Evolutionary conservation across 2,797 vertebrate genomes (phyloP).

Genomic region (Hippopotamyrus pictus): DNA sequence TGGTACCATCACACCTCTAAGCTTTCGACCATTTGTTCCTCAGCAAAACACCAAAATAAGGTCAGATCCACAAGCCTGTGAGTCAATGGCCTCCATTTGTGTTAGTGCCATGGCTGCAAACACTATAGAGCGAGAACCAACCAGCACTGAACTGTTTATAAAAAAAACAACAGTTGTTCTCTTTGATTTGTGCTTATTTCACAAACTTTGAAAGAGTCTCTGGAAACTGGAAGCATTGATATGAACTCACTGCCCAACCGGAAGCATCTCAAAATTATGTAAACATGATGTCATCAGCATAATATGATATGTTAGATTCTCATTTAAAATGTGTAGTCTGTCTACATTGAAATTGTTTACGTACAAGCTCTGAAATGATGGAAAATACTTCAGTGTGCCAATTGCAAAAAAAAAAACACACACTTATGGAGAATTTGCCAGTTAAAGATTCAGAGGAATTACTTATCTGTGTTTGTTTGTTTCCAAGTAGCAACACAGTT

Average conservation of each 20-base stretch:
- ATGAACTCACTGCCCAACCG: background rate
- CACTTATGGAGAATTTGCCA: background rate
- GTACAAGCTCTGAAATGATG: background rate
- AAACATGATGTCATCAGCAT: background rate
- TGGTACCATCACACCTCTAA: background rate
- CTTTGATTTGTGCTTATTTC: background rate
- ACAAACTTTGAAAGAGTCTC: background rate
- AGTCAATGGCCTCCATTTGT: background rate
- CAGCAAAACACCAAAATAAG: background rate
- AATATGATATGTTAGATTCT: background rate
- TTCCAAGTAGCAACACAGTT: background rate
- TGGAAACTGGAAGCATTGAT: background rate
- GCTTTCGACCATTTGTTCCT: background rate
- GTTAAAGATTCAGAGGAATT: background rate
- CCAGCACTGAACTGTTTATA: background rate
- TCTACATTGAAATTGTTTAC: background rate
- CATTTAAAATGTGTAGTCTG: background rate
- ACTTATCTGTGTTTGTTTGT: background rate
- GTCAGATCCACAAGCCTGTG: background rate
- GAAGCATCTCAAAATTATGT: background rate
- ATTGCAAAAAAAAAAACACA: background rate
- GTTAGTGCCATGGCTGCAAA: background rate
- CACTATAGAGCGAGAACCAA: background rate
- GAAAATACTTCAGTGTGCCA: background rate
- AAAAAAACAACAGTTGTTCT: background rate